phyloP scores from a whole-genome alignment of 2,888 invertebrate genomes.

The Nephrocerus scutellatus region DNA sequence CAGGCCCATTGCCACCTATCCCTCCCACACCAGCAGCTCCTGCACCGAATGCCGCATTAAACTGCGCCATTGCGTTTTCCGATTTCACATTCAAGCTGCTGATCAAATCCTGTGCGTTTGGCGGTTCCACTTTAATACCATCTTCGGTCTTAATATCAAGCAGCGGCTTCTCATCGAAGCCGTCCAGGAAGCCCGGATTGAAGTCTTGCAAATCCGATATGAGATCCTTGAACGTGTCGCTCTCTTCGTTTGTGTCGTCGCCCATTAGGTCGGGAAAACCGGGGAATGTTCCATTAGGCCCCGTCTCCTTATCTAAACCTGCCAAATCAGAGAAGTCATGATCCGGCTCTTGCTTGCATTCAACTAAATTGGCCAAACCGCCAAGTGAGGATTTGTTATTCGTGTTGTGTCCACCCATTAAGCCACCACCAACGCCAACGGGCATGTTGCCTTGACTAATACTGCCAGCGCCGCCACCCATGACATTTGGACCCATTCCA shows the following conservation, averaged over 20 bases:
- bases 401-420: slow-evolving; percentile 48
- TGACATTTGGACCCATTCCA: slow-evolving; percentile 31
- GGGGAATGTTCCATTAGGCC: slow-evolving; percentile 66
- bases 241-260: slow-evolving; percentile 74
- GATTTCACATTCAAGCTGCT: slow-evolving; percentile 46
- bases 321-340: slow-evolving; percentile 82
- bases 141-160: slow-evolving; percentile 48
- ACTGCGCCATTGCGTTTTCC: slow-evolving; percentile 43
- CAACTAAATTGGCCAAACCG: slow-evolving; percentile 61
- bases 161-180: slow-evolving; percentile 56
- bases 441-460: slow-evolving; percentile 25
- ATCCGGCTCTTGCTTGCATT: slow-evolving; percentile 78
- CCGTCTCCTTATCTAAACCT: slow-evolving; percentile 77
- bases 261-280: slow-evolving; percentile 75
- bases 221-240: slow-evolving; percentile 76
- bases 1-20: slow-evolving; percentile 21
- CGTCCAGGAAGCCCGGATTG: slow-evolving; percentile 73
- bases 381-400: slow-evolving; percentile 43
- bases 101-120: slow-evolving; percentile 45
- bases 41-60: slow-evolving; percentile 38
- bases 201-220: slow-evolving; percentile 81
- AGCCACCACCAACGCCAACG: slow-evolving; percentile 27
- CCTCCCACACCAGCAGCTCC: slow-evolving; percentile 15
- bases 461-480: slow-evolving; percentile 28
- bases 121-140: slow-evolving; percentile 45